Evolutionary conservation across 2,888 invertebrate species (phyloP).

Genomic region (Melikaiella ostensackeni): DNA sequence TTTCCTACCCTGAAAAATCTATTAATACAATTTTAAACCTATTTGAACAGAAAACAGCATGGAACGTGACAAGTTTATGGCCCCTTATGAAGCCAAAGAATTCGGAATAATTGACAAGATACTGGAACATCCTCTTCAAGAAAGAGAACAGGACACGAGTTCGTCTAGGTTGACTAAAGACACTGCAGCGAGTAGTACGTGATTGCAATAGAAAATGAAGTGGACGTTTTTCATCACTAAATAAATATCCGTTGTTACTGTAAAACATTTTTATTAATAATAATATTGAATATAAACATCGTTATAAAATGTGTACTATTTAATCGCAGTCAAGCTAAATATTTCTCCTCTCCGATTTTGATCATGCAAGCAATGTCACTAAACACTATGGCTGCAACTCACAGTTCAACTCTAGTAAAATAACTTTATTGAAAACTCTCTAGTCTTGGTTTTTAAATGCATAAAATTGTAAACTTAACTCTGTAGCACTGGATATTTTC

Average conservation of each 20-base stretch:
- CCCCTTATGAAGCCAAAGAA: constrained; percentile 91
- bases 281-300: constrained; percentile 49
- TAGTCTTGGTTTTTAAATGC: neutral
- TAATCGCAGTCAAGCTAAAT: constrained; percentile 63
- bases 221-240: constrained; percentile 1
- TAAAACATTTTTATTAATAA: constrained; percentile 36
- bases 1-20: too few species aligned
- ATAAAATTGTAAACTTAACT: constrained; percentile 16
- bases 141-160: constrained; percentile 58
- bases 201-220: constrained; percentile 10
- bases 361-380: constrained; percentile 43
- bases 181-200: constrained; percentile 43
- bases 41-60: constrained; percentile 84
- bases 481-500: neutral
- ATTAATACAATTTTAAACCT: neutral
- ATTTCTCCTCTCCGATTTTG: constrained; percentile 49
- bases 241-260: constrained; percentile 18
- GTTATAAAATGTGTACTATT: constrained; percentile 67
- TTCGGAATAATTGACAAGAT: constrained; percentile 97
- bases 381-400: constrained; percentile 33
- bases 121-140: constrained; percentile 85
- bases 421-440: constrained; percentile 2
- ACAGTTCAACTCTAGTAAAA: constrained; percentile 22
- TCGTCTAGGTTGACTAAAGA: constrained; percentile 43
- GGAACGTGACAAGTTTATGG: constrained; percentile 98